Evolutionary conservation across 1,140 invertebrate genomes (phyloP).

Genomic region (Caenorhabditis elegans): DNA sequence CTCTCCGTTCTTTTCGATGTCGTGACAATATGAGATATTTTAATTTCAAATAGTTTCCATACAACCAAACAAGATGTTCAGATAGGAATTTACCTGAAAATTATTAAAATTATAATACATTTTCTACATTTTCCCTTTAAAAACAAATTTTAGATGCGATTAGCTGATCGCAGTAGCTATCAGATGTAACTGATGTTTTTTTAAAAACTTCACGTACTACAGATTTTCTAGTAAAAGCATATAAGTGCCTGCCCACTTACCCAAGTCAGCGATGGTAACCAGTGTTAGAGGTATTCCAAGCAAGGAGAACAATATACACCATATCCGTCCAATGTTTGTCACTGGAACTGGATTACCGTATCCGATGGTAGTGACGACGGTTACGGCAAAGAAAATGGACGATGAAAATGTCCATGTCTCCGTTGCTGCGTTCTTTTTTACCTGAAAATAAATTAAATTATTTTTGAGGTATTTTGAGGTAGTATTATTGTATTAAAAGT

Average conservation of each 20-base stretch:
- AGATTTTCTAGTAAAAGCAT: too few species aligned
- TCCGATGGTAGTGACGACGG: conserved; percentile 62
- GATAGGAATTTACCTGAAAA: conserved; percentile 58
- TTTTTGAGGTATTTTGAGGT: too few species aligned
- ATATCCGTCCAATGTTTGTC: conserved; percentile 56
- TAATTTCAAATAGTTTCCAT: conserved; percentile 58
- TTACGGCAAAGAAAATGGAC: conserved; percentile 66
- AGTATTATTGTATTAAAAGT: too few species aligned
- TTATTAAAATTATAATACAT: too few species aligned
- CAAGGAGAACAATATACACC: conserved; percentile 62
- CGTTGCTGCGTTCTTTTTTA: conserved; percentile 61
- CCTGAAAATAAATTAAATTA: conserved; percentile 36
- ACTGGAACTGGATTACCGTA: conserved; percentile 65
- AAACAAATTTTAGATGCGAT: too few species aligned
- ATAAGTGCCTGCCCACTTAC: too few species aligned
- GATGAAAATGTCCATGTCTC: conserved; percentile 66
- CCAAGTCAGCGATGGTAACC: conserved; percentile 66
- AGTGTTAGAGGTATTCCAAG: conserved; percentile 65
- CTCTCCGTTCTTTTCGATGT: conserved; percentile 37
- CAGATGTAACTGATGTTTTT: too few species aligned
- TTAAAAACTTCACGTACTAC: too few species aligned
- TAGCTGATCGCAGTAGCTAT: too few species aligned
- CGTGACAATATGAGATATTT: conserved; percentile 2
- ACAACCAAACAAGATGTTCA: conserved; percentile 65
- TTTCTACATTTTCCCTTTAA: too few species aligned